These are phyloP conservation scores for Diarsia mendica DNA, from an alignment of 2,888 invertebrate genomes.

Conservation along the genomic window DNA sequence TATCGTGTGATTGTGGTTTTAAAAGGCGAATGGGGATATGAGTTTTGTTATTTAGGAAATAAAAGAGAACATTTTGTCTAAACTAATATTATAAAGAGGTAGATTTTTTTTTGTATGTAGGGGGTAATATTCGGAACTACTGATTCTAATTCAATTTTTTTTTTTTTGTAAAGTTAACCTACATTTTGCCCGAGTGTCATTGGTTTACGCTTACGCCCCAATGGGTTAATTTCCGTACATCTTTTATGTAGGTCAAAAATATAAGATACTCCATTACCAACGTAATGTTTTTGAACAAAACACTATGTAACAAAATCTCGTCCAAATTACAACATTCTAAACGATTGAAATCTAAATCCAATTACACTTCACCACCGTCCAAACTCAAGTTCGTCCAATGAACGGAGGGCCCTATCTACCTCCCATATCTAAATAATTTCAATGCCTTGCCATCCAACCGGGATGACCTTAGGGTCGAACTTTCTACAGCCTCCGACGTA, in stretches of 20 bases:
- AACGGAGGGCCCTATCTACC: slow-evolving; percentile 57
- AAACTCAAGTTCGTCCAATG: slow-evolving; percentile 55
- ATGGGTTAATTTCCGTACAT: too few species aligned
- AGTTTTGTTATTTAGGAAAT: neutral
- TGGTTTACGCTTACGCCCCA: too few species aligned
- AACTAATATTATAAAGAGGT: too few species aligned
- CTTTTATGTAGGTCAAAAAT: too few species aligned
- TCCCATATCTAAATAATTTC: slow-evolving; percentile 68
- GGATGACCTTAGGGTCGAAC: slow-evolving; percentile 82
- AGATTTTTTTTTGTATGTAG: too few species aligned
- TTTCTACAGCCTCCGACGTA: slow-evolving; percentile 80
- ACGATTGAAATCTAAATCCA: slow-evolving; percentile 63
- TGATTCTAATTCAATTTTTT: too few species aligned
- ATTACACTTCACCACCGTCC: slow-evolving; percentile 58
- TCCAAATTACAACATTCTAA: slow-evolving; percentile 38
- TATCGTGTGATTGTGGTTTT: neutral
- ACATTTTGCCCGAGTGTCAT: too few species aligned
- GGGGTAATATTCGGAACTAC: too few species aligned
- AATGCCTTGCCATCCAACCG: slow-evolving; percentile 64
- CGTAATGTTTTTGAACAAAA: slow-evolving; percentile 4
- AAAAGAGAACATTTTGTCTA: too few species aligned
- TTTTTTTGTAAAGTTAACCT: too few species aligned
- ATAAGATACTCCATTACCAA: too few species aligned
- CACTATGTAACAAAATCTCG: slow-evolving; percentile 19
- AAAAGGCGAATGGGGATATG: neutral